phyloP scores from a whole-genome alignment of 2,797 vertebrate genomes.

The Taenioides sp. region DNA sequence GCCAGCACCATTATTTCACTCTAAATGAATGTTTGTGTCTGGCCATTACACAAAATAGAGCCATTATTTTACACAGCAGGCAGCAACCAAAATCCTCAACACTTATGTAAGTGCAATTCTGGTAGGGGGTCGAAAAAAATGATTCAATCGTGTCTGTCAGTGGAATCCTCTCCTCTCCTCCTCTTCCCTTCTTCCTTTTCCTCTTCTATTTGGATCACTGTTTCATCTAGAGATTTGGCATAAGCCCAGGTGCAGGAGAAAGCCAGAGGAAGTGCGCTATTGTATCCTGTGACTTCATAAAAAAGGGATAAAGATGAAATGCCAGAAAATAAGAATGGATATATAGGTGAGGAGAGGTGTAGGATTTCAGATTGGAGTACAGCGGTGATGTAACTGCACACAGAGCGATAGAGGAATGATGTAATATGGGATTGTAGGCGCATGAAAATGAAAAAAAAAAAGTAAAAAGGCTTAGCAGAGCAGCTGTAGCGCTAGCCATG shows the following conservation, averaged over 20 bases:
- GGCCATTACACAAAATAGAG: constrained; percentile 52
- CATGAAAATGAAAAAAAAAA: neutral
- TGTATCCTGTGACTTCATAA: constrained; percentile 39
- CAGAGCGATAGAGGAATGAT: constrained; percentile 27
- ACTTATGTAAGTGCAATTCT: constrained; percentile 63
- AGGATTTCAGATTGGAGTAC: neutral
- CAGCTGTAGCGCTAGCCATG: constrained; percentile 40
- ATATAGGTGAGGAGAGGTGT: neutral
- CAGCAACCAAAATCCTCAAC: constrained; percentile 35
- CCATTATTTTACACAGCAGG: constrained; percentile 60
- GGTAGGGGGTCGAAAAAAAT: constrained; percentile 23
- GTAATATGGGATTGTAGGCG: constrained; percentile 31
- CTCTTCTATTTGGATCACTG: constrained; percentile 57
- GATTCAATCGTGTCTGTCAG: constrained; percentile 61
- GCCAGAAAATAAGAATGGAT: constrained; percentile 8
- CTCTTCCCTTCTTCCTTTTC: constrained; percentile 29
- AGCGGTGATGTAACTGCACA: constrained; percentile 18
- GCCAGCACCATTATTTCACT: constrained; percentile 45
- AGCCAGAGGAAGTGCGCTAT: constrained; percentile 41
- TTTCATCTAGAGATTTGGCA: constrained; percentile 59
- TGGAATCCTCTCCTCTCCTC: constrained; percentile 67
- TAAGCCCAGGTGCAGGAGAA: constrained; percentile 52
- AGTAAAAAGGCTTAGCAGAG: constrained; percentile 21
- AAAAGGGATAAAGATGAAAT: constrained; percentile 28
- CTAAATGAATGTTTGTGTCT: constrained; percentile 38